A percentile compares a stretch with the other conserved stretches of the same genome.
Conservation (phyloP, 2,113 vertebrate genomes). For the Aix galericulata region DNA sequence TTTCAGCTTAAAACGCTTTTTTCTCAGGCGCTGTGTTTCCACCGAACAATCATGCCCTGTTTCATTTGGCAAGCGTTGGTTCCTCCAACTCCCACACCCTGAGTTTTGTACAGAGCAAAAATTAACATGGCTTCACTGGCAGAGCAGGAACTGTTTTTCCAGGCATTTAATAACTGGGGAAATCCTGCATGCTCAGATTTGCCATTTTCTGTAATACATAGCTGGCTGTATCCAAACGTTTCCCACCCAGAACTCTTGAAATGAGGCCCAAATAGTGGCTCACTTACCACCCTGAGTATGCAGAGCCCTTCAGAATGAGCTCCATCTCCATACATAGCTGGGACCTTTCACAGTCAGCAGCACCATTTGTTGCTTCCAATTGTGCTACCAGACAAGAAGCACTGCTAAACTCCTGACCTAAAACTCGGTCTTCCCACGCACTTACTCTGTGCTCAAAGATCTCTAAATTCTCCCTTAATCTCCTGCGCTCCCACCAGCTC, state of each 20-base stretch:
- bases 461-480: not conserved
- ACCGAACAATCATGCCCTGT: not conserved
- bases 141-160: not conserved
- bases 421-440: not conserved
- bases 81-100: not conserved
- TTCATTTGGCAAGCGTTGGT: not conserved
- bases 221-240: not conserved
- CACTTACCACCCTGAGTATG: not conserved
- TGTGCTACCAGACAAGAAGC: not conserved
- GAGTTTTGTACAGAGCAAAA: constrained; percentile 5
- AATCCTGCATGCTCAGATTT: not conserved
- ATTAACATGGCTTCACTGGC: not conserved
- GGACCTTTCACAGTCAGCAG: not conserved
- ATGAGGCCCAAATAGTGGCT: not conserved
- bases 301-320: not conserved
- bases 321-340: not conserved
- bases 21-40: not conserved
- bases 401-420: not conserved
- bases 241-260: not conserved
- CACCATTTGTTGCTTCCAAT: not conserved
- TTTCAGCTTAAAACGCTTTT: not conserved
- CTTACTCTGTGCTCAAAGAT: not conserved
- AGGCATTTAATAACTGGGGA: not conserved
- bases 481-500: not conserved
- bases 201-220: not conserved